phyloP scores from a whole-genome alignment of 2,797 vertebrate species.

The Xiphorhynchus erythropygius region DNA sequence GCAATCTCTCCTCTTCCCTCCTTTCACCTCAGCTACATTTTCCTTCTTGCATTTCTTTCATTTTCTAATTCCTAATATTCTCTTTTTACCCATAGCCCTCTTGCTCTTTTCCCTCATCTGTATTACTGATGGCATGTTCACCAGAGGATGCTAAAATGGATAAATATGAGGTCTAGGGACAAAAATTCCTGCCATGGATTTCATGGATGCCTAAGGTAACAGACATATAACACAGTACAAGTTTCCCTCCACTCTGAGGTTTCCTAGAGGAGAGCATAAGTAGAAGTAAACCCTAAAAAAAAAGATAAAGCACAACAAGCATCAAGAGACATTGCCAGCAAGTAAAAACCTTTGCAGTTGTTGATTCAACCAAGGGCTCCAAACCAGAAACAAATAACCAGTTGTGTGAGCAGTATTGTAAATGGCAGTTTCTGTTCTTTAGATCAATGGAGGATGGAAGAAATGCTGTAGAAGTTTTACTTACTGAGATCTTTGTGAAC shows the following conservation, averaged over 20 bases:
- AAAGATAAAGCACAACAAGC: not conserved
- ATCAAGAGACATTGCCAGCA: not conserved
- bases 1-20: not conserved
- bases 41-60: not conserved
- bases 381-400: not conserved
- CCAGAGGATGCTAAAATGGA: not conserved
- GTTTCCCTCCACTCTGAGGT: not conserved
- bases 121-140: not conserved
- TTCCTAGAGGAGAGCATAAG: not conserved
- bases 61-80: not conserved
- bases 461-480: slow-evolving; percentile 50
- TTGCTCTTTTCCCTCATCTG: not conserved
- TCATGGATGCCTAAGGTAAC: not conserved
- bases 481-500: slow-evolving; percentile 93
- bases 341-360: not conserved
- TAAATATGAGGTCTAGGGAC: not conserved
- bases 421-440: not conserved
- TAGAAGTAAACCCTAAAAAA: not conserved
- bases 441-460: not conserved
- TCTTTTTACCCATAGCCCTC: not conserved
- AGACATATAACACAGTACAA: not conserved
- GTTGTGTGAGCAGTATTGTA: not conserved
- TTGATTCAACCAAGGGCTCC: not conserved
- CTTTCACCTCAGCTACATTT: not conserved
- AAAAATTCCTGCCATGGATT: not conserved